Evolutionary conservation across 2,113 vertebrate species (phyloP).

Genomic region (Xenotilapia caudafasciata): DNA sequence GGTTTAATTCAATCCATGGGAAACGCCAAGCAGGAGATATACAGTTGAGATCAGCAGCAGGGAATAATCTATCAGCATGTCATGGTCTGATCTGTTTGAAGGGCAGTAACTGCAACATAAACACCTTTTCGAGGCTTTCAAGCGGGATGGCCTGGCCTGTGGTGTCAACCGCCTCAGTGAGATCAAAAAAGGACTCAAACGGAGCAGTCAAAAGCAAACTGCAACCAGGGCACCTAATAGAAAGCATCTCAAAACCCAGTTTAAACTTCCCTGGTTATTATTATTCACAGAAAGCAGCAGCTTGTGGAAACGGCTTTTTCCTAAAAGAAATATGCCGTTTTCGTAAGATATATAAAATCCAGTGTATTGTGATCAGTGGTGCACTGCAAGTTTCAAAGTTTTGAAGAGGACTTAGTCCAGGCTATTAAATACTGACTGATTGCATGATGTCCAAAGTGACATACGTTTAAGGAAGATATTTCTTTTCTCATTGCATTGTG

Average conservation of each 20-base stretch:
- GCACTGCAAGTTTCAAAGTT: not conserved
- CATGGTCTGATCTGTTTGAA: constrained; percentile 15
- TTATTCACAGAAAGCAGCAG: not conserved
- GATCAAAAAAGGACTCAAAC: constrained; percentile 32
- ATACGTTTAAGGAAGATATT: not conserved
- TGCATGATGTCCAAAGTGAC: not conserved
- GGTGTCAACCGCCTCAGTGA: constrained; percentile 17
- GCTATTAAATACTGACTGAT: constrained; percentile 3
- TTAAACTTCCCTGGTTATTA: not conserved
- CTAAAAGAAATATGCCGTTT: not conserved
- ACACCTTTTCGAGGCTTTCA: constrained; percentile 33
- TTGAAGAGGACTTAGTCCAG: not conserved
- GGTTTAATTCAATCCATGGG: not conserved
- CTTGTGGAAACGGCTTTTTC: not conserved
- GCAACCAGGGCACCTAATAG: not conserved
- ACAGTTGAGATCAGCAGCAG: not conserved
- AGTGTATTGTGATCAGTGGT: not conserved
- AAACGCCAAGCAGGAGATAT: not conserved
- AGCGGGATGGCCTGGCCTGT: constrained; percentile 16
- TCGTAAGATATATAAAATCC: not conserved
- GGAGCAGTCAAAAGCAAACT: constrained; percentile 14
- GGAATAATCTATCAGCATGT: constrained; percentile 1
- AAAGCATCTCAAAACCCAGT: not conserved
- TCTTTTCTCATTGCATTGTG: not conserved
- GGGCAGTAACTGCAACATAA: constrained; percentile 27